Evolutionary conservation across 1,140 invertebrate genomes (phyloP).

Genomic region (silkworm (Bombyx mori)): DNA sequence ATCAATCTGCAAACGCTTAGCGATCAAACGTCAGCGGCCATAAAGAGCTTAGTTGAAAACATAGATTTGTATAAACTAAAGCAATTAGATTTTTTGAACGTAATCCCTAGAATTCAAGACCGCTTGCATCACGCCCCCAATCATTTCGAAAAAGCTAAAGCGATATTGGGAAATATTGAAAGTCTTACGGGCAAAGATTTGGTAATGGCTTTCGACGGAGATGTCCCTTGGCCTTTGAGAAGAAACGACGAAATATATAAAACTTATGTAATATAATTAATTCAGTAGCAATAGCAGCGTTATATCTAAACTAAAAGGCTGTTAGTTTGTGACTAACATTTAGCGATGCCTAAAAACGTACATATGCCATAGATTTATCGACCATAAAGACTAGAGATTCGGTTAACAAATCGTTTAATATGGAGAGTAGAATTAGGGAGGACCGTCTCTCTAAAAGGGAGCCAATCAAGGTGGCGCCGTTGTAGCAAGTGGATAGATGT

Average conservation of each 20-base stretch:
- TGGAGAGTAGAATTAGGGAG: too few species aligned
- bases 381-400: too few species aligned
- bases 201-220: slow-evolving; percentile 4
- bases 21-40: slow-evolving; percentile 33
- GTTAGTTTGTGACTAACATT: too few species aligned
- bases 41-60: slow-evolving; percentile 37
- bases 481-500: too few species aligned
- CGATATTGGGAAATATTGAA: slow-evolving; percentile 9
- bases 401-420: too few species aligned
- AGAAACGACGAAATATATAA: background rate
- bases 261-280: background rate
- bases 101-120: slow-evolving; percentile 26
- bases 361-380: too few species aligned
- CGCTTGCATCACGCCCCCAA: background rate
- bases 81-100: slow-evolving; percentile 27
- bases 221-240: slow-evolving; percentile 8
- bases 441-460: too few species aligned
- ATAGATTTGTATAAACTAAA: slow-evolving; percentile 44
- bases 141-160: slow-evolving; percentile 8
- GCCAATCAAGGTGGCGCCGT: too few species aligned
- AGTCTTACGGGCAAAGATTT: slow-evolving; percentile 7
- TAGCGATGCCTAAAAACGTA: too few species aligned
- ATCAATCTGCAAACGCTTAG: slow-evolving; percentile 33
- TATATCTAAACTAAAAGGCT: too few species aligned
- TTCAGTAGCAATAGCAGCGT: background rate